phyloP scores from a whole-genome alignment of 2,113 vertebrate species.

The Capreolus pygargus region DNA sequence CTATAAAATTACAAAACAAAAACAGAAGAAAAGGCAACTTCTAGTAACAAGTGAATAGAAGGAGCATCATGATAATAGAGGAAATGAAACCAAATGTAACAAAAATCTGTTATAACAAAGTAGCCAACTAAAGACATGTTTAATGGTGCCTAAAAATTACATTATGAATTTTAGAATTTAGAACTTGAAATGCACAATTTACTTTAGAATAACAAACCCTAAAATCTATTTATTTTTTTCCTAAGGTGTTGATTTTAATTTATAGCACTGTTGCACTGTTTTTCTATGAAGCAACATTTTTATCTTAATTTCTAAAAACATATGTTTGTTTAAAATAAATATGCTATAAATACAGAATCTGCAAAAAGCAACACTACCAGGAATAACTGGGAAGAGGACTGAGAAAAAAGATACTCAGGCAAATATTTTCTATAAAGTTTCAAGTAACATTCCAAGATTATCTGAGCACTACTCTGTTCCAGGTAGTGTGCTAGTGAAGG shows the following conservation, averaged over 20 bases:
- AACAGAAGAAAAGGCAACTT: not conserved
- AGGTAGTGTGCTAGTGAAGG: not conserved
- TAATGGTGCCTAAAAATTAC: not conserved
- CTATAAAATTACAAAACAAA: not conserved
- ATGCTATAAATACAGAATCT: not conserved
- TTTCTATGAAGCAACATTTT: slow-evolving; percentile 38
- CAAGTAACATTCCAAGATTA: not conserved
- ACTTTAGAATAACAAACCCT: slow-evolving; percentile 23
- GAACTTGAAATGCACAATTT: slow-evolving; percentile 19
- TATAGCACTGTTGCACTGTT: not conserved
- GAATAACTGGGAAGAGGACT: not conserved
- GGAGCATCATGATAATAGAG: not conserved
- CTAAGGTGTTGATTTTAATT: slow-evolving; percentile 45
- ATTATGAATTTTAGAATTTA: slow-evolving; percentile 26
- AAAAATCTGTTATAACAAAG: not conserved
- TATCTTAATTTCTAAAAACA: slow-evolving; percentile 28
- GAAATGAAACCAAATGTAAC: not conserved
- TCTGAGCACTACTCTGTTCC: not conserved
- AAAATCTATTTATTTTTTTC: slow-evolving; percentile 15
- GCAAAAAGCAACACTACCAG: not conserved
- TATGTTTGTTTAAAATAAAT: slow-evolving; percentile 36
- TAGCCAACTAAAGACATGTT: not conserved
- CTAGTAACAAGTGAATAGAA: not conserved
- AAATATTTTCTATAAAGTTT: slow-evolving; percentile 32
- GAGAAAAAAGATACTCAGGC: not conserved